Conservation (phyloP, 2,888 invertebrate genomes). For the Pachymerium ferrugineum region DNA sequence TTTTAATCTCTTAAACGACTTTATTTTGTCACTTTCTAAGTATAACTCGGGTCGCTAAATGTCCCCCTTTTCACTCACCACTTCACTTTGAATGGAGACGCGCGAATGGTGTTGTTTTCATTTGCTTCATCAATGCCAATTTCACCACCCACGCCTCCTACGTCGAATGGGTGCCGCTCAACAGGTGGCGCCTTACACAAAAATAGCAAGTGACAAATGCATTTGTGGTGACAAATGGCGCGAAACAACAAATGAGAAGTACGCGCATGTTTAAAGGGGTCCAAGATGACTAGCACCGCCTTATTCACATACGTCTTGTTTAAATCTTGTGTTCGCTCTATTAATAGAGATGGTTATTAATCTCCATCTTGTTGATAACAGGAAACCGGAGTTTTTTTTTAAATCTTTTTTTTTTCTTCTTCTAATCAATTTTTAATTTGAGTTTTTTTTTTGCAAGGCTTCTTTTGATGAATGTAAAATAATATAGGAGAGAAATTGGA, state of each 20-base stretch:
- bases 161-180: background rate
- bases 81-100: background rate
- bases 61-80: background rate
- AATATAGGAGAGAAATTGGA: background rate
- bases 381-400: background rate
- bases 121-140: background rate
- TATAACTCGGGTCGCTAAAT: background rate
- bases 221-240: background rate
- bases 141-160: background rate
- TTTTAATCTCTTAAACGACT: no score
- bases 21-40: no score
- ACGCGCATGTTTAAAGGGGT: background rate
- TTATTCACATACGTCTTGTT: background rate
- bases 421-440: background rate
- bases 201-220: conserved; percentile 12
- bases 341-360: conserved; percentile 9
- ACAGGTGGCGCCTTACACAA: background rate
- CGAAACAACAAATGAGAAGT: conserved; percentile 1
- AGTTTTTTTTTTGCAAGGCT: background rate
- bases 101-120: conserved; percentile 1
- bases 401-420: background rate
- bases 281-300: background rate
- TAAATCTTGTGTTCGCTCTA: background rate
- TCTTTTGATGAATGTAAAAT: background rate
- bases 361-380: background rate